phyloP scores from a whole-genome alignment of 2,888 invertebrate genomes.

The Alsophila aescularia region DNA sequence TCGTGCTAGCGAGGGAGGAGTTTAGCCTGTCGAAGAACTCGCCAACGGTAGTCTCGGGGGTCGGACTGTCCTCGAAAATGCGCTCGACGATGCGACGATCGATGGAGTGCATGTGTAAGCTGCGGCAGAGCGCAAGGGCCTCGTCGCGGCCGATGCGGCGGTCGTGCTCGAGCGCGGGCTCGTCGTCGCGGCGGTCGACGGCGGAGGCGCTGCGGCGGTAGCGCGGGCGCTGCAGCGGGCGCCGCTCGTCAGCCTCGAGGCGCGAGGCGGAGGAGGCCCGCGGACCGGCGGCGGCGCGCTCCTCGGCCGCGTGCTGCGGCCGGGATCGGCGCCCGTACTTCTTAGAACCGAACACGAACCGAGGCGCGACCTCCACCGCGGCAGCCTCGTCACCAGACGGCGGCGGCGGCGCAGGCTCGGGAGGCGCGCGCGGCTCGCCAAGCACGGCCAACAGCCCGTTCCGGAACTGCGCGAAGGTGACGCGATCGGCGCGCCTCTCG shows the following conservation, averaged over 20 bases:
- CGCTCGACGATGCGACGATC: slow-evolving; percentile 64
- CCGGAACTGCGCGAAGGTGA: slow-evolving; percentile 90
- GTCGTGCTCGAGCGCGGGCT: slow-evolving; percentile 59
- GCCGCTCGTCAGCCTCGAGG: slow-evolving; percentile 52
- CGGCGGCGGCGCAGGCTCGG: slow-evolving; percentile 43
- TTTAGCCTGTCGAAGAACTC: slow-evolving; percentile 75
- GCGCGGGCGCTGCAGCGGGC: slow-evolving; percentile 51
- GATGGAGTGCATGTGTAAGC: slow-evolving; percentile 67
- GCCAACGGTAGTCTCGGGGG: slow-evolving; percentile 69
- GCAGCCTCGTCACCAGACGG: slow-evolving; percentile 79
- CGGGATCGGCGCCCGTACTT: slow-evolving; percentile 90
- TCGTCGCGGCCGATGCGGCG: slow-evolving; percentile 63
- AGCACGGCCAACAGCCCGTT: slow-evolving; percentile 89
- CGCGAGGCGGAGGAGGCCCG: slow-evolving; percentile 67
- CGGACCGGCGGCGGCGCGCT: slow-evolving; percentile 44
- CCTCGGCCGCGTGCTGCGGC: slow-evolving; percentile 70
- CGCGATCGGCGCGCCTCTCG: slow-evolving; percentile 63
- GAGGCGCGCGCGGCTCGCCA: slow-evolving; percentile 71
- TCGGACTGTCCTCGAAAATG: slow-evolving; percentile 59
- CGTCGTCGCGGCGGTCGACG: slow-evolving; percentile 52
- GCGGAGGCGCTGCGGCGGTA: slow-evolving; percentile 58
- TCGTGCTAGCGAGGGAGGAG: slow-evolving; percentile 60
- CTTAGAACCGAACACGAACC: slow-evolving; percentile 89
- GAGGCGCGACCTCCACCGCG: slow-evolving; percentile 89
- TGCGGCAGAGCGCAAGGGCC: slow-evolving; percentile 69